Evolutionary conservation across 1,140 invertebrate genomes (phyloP), one percentile per base, ranked within the genome.

Genomic region (Odontomachus brunneus): DNA sequence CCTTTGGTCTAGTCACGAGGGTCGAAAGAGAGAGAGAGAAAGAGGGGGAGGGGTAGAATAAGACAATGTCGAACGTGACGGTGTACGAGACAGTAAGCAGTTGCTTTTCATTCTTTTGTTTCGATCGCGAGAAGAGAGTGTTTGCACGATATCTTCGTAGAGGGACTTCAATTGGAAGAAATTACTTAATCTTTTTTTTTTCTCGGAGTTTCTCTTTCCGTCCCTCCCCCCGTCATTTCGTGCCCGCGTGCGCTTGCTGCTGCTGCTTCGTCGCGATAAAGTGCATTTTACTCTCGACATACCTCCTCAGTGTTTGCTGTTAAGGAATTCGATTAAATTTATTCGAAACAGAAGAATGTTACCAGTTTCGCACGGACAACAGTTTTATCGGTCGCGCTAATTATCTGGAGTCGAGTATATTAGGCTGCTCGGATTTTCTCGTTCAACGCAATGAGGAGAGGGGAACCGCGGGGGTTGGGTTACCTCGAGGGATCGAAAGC

Each of bases 241-340:
- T 33, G 2, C 29, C 5, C 19, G 2, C 74, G 60, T 62, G 74
- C 74, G 48, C 19, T 22, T 5, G 15, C 29, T 33, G 14, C 4
- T 24, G 15, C 29, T 33, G 14, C 4, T 24, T 76, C 53, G 48
- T 53, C 38, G 60, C 62, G 66, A 80, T 24, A 0, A 80, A 69
- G 5, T 44, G 59, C 33, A 75, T 49, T 75, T n/a, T 63, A 51
- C 44, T 57, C 53, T 38, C 53, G 55, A 80, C 29, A 48, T 59
- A 29, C 53, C 38, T 22, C 57, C 57, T 69, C 38, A 4, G 44
- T 44, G 29, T 44, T 65, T 66, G 59, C 60, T 33, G 38, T 38
- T 19, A 26, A 12, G 9, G 22, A 5, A 51, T n/a, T 7, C 15
- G 29, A 51, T 7, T n/a, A 51, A 67, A 44, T 44, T 3, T 7